Conservation (phyloP, 2,113 vertebrate species). For the Polypterus senegalus region DNA sequence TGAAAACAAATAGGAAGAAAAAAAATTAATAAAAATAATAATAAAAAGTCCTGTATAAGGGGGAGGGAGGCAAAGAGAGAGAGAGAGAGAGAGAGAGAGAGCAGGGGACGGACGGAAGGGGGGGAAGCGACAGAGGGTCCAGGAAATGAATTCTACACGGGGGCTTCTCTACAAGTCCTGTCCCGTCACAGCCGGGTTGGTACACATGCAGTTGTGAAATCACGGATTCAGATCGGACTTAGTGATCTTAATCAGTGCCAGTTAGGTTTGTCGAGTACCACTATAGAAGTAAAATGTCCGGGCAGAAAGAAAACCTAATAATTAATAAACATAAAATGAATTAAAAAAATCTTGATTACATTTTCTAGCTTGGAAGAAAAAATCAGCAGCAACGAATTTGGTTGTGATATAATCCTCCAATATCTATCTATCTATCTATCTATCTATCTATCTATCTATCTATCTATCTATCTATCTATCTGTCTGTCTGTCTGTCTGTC, state of each 20-base stretch:
- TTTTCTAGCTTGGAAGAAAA: constrained; percentile 21
- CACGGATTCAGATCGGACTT: too few relatives aligned
- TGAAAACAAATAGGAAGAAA: constrained; percentile 45
- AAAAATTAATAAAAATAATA: constrained; percentile 32
- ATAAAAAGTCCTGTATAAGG: constrained; percentile 39
- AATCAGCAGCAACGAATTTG: too few relatives aligned
- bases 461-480: not conserved
- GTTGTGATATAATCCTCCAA: not conserved
- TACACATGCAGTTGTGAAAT: too few relatives aligned
- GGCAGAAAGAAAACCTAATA: constrained; percentile 14
- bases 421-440: not conserved
- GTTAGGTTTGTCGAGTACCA: too few relatives aligned
- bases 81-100: constrained; percentile 35
- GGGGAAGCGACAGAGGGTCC: not conserved
- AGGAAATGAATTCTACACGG: not conserved
- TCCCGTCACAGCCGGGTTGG: not conserved
- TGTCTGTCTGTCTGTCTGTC: not conserved
- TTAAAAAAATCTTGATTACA: constrained; percentile 51
- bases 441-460: not conserved
- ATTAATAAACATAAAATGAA: constrained; percentile 37
- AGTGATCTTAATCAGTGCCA: too few relatives aligned
- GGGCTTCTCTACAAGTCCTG: not conserved
- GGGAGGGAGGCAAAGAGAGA: constrained; percentile 55
- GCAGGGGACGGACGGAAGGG: constrained; percentile 12
- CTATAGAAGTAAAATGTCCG: too few relatives aligned